Evolutionary conservation across 92 coral and sea anemone species (phyloP).

Genomic region (Ricordea florida): DNA sequence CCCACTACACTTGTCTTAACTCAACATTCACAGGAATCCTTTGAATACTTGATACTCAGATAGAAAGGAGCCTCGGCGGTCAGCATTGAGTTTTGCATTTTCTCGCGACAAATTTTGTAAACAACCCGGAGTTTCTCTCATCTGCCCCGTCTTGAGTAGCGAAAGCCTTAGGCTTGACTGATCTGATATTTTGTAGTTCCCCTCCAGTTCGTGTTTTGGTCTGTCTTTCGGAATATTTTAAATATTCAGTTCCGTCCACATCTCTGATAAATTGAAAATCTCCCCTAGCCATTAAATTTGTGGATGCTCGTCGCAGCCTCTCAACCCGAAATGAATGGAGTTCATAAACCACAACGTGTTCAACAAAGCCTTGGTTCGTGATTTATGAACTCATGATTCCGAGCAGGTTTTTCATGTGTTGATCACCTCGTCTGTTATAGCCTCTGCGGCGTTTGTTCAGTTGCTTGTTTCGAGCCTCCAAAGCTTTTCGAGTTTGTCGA

Average conservation of each 20-base stretch:
- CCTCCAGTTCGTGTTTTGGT: constrained; percentile 45
- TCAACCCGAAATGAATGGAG: constrained; percentile 54
- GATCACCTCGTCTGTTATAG: constrained; percentile 22
- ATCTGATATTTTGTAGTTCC: constrained; percentile 57
- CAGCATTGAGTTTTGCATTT: too few relatives aligned
- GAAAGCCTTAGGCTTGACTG: constrained; percentile 55
- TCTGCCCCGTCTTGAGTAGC: too few relatives aligned
- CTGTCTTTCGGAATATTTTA: constrained; percentile 47
- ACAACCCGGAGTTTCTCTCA: too few relatives aligned
- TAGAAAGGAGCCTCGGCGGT: too few relatives aligned
- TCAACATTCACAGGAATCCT: too few relatives aligned
- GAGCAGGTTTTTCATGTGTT: constrained; percentile 39
- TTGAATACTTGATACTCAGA: too few relatives aligned
- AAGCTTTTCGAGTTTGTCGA: constrained; percentile 10
- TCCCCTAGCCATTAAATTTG: constrained; percentile 69
- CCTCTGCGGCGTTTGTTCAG: constrained; percentile 33
- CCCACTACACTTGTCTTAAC: too few relatives aligned
- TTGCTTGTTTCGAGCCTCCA: too few relatives aligned
- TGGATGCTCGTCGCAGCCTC: constrained; percentile 66
- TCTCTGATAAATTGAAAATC: constrained; percentile 34
- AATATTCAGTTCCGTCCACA: constrained; percentile 41
- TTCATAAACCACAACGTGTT: constrained; percentile 53
- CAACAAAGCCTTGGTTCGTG: constrained; percentile 47
- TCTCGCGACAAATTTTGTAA: too few relatives aligned
- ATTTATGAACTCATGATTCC: constrained; percentile 49